Evolutionary conservation across 2,888 invertebrate genomes (phyloP).

Genomic region (Apamea anceps): DNA sequence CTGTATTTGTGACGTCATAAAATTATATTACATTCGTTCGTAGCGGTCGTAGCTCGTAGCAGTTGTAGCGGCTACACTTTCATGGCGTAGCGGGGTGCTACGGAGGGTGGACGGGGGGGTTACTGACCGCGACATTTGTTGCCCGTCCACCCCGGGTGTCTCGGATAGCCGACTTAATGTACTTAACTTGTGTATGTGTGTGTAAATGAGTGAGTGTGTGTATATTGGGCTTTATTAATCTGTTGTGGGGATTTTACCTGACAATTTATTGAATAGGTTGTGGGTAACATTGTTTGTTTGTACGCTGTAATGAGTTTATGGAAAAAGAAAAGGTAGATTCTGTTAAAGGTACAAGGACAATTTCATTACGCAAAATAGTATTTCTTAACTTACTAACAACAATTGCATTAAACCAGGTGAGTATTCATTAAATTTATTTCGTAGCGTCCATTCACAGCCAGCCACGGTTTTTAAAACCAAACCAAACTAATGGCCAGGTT

Average conservation of each 20-base stretch:
- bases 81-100: constrained; percentile 69
- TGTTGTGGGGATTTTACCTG: constrained; percentile 65
- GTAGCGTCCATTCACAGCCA: not conserved
- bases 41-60: constrained; percentile 69
- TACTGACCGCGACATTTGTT: constrained; percentile 89
- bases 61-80: constrained; percentile 71
- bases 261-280: constrained; percentile 54
- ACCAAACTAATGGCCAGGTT: not conserved
- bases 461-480: not conserved
- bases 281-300: constrained; percentile 19
- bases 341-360: not conserved
- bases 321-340: constrained; percentile 1
- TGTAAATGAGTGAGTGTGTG: constrained; percentile 57
- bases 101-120: constrained; percentile 72
- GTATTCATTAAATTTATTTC: not conserved
- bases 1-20: constrained; percentile 68
- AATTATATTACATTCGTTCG: constrained; percentile 68
- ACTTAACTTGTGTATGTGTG: constrained; percentile 66
- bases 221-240: constrained; percentile 61
- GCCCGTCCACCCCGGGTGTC: constrained; percentile 80
- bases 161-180: constrained; percentile 75
- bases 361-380: not conserved
- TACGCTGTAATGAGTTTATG: not conserved
- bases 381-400: not conserved
- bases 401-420: too few species aligned